Percentiles rank a stretch among this genome's conserved stretches.
Conservation (phyloP, 2,797 vertebrate species). For the Anabas testudineus region DNA sequence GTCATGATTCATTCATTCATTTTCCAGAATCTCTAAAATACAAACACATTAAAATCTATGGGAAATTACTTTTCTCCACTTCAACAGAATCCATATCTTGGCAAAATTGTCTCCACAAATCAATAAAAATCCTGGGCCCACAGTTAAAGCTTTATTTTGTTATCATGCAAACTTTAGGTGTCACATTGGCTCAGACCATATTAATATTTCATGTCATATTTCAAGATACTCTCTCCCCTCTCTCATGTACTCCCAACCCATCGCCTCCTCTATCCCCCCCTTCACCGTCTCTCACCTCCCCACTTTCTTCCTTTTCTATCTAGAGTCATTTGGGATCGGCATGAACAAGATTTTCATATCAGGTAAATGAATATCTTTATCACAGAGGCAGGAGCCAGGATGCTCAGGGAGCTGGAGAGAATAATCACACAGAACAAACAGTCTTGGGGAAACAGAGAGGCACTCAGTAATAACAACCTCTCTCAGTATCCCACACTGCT, state of each 20-base stretch:
- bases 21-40: constrained; percentile 14
- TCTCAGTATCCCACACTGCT: constrained; percentile 58
- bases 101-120: constrained; percentile 33
- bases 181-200: constrained; percentile 54
- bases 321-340: constrained; percentile 76
- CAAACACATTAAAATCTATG: constrained; percentile 18
- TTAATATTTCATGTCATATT: constrained; percentile 76
- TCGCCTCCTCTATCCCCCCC: constrained; percentile 40
- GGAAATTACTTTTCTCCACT: constrained; percentile 29
- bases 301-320: constrained; percentile 55
- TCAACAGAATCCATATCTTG: constrained; percentile 28
- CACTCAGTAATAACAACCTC: constrained; percentile 75
- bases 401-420: constrained; percentile 74
- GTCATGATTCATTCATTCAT: constrained; percentile 21
- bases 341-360: constrained; percentile 82
- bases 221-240: constrained; percentile 39
- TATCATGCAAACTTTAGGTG: constrained; percentile 58
- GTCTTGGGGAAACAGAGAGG: constrained; percentile 72
- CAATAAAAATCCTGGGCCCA: constrained; percentile 22
- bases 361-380: constrained; percentile 84
- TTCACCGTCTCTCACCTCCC: constrained; percentile 43
- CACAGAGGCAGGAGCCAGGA: constrained; percentile 65
- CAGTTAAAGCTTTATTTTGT: constrained; percentile 58
- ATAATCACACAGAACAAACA: constrained; percentile 83
- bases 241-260: constrained; percentile 21